Evolutionary conservation across 2,797 vertebrate species (phyloP), one percentile per base, ranked within the genome.

Genomic region (Remorina albescens): DNA sequence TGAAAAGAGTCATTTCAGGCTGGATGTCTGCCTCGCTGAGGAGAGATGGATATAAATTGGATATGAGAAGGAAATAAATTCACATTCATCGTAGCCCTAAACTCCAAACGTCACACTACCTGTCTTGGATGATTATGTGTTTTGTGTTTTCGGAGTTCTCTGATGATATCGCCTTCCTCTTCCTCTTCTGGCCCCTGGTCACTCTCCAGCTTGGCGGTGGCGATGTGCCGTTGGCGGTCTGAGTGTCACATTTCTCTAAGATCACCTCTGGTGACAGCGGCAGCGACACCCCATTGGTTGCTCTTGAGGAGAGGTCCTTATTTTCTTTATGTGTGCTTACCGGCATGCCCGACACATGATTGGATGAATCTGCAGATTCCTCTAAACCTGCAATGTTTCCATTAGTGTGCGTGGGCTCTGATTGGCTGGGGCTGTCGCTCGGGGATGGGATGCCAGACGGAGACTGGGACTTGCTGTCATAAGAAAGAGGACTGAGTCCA

Each of bases 141-240:
- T 72, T 82, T 2, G 70, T 32, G 0, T 86, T 88, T 7, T 2
- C 47, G 2, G 86, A 34, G 8, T 47, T 57, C 19, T 4, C 28
- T 0, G 70, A 9, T 0, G 19, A 28, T 0, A 19, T 30, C 0
- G 88, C 88, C 34, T 54, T 83, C 49, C 86, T 84, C 81, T 90
- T 95, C 78, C 94, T 93, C 88, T 95, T 95, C 76, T 12, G 77
- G 50, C 67, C 77, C 67, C 83, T 89, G 1, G 76, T 86, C 0
- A 50, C 4, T 49, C 81, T 78, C 37, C 76, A 74, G 60, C 83
- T 78, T 5, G 71, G 72, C 1, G 77, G 84, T 0, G 87, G 67
- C 0, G 91, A 89, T 0, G 81, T 90, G 25, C 88, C 83, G 42
- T 67, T 88, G 58, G 67, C 70, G 0, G 76, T 81, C 39, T 81